Evolutionary conservation across 2,888 invertebrate species (phyloP), one percentile per base, ranked within the genome.

Genomic region (Stictocephala bisonia): DNA sequence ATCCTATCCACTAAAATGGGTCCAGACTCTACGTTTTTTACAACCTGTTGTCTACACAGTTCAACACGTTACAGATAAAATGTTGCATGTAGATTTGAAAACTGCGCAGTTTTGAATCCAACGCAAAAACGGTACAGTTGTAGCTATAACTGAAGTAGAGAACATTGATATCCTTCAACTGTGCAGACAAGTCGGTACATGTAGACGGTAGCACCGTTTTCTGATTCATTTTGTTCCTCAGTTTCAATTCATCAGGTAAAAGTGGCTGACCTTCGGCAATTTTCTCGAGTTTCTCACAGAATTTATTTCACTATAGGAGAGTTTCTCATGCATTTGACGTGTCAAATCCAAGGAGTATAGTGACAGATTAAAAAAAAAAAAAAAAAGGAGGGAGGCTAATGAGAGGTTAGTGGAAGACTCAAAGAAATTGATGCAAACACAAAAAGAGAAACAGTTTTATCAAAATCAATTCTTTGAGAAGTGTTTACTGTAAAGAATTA

Each of bases 331-430:
- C 53, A 67, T 80, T 15, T 80, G 80, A 79, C 64, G 74, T 29
- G 71, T 79, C 15, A 78, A 78, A 74, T 74, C 72, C 20, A 78
- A 74, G 51, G 78, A 79, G 13, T 80, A 80, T 66, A 75, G 75
- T 71, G 75, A 80, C 73, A 44, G 77, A 20, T n/a, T n/a, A n/a
- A n/a, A n/a, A n/a, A n/a, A n/a, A n/a, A n/a, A n/a, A n/a, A 73
- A 76, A 41, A 71, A 75, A 64, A 75, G 72, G 71, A 53, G 71
- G 11, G 13, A 75, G 48, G 74, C 74, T 6, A 53, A 73, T 22
- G 73, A 29, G 58, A 51, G 31, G 24, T 41, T 71, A 7, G 73
- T 71, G 15, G 69, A 73, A 71, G 35, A 35, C 71, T 69, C 56
- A 73, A 73, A 50, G 73, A 73, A 56, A 68, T 73, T 27, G 70